A percentile compares a stretch with the other conserved stretches of the same genome.
Conservation (phyloP, 2,797 vertebrate species). For the Discoglossus pictus region DNA sequence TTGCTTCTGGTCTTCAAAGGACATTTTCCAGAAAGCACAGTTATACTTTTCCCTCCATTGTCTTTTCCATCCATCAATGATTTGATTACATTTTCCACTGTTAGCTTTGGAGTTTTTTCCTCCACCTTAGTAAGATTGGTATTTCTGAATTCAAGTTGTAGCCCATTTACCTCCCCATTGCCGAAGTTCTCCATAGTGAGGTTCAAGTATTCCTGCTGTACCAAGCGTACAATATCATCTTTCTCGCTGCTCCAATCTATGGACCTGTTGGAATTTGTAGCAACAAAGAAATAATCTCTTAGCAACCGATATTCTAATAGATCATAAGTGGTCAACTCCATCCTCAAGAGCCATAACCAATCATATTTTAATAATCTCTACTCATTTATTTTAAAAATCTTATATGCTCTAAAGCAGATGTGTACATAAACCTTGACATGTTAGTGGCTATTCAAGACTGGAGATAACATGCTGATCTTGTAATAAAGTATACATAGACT, state of each 20-base stretch:
- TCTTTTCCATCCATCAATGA: constrained; percentile 49
- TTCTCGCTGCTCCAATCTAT: constrained; percentile 47
- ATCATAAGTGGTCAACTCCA: too few species aligned
- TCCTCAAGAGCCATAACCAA: too few species aligned
- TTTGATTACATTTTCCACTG: constrained; percentile 40
- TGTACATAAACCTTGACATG: too few species aligned
- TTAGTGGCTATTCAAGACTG: too few species aligned
- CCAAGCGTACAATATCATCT: constrained; percentile 62
- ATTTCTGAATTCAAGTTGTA: neutral
- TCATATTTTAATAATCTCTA: too few species aligned
- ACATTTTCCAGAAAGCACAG: too few species aligned
- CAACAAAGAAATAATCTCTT: neutral
- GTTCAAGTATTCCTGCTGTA: constrained; percentile 65
- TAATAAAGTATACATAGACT: too few species aligned
- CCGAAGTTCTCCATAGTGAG: constrained; percentile 58
- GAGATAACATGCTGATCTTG: too few species aligned
- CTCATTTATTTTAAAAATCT: too few species aligned
- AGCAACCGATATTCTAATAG: too few species aligned
- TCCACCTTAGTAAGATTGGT: neutral
- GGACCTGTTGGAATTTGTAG: constrained; percentile 40
- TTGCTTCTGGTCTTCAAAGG: too few species aligned
- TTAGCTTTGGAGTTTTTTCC: constrained; percentile 45
- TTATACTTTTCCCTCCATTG: constrained; percentile 52
- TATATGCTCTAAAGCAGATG: too few species aligned
- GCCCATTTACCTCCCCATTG: constrained; percentile 37